Conservation (phyloP, 2,888 invertebrate genomes). For the Lamellibrachia satsuma region DNA sequence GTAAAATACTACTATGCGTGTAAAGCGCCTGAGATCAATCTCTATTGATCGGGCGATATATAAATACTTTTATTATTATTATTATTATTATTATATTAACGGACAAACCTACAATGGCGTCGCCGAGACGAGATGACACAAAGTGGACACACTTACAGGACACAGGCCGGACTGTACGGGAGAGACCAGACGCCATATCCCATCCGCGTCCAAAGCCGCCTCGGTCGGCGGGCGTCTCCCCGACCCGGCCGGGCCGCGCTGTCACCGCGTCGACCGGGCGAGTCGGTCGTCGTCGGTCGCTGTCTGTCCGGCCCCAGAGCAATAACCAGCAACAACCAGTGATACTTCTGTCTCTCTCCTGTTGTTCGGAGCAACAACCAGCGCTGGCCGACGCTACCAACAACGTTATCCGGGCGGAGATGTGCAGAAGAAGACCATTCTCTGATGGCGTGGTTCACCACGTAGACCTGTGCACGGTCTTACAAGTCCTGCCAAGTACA, state of each 20-base stretch:
- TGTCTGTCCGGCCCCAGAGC: neutral
- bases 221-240: neutral
- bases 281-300: neutral
- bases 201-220: constrained; percentile 13
- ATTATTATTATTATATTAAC: no score
- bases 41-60: no score
- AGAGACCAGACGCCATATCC: neutral
- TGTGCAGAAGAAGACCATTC: neutral
- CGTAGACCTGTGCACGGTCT: no score
- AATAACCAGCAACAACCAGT: neutral
- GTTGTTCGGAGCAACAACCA: neutral
- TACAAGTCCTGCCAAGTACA: no score
- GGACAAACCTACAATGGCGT: no score
- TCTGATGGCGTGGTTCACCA: neutral
- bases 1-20: no score
- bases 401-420: neutral
- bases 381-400: neutral
- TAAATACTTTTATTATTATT: no score
- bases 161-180: constrained; percentile 17
- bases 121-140: neutral
- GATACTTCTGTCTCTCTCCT: neutral
- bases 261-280: neutral
- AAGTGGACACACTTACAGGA: neutral
- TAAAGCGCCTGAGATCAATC: no score
- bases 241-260: neutral